Percentiles rank a stretch among this genome's conserved stretches.
phyloP scores from a whole-genome alignment of 2,113 vertebrate genomes.

The Uria aalge region DNA sequence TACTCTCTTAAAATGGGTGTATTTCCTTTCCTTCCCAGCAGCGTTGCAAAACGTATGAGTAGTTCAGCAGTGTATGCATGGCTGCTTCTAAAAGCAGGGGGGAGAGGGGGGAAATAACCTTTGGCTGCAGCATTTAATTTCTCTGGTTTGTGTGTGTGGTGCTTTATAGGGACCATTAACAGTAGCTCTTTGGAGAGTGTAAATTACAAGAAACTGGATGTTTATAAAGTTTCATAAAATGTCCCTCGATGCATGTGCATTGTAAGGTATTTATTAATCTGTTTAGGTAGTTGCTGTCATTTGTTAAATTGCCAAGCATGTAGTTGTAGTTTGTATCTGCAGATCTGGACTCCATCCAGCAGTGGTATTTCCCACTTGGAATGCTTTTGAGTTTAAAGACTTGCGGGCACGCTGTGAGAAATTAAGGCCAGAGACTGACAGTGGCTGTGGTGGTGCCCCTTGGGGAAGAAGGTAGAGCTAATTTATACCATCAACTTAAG shows the following conservation, averaged over 20 bases:
- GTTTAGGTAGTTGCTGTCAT: neutral
- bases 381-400: neutral
- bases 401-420: neutral
- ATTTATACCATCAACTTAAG: neutral
- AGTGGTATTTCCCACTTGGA: neutral
- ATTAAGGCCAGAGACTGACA: neutral
- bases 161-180: neutral
- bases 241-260: neutral
- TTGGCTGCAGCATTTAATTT: neutral
- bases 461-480: neutral
- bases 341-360: neutral
- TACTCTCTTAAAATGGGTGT: neutral
- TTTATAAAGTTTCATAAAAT: neutral
- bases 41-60: neutral
- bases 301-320: neutral
- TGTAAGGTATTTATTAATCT: neutral
- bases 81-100: neutral
- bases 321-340: neutral
- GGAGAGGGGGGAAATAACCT: accelerated
- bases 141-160: neutral
- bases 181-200: neutral
- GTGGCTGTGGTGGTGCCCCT: neutral
- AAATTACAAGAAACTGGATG: neutral
- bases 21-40: neutral
- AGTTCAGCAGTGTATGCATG: neutral